Evolutionary conservation across 1,140 invertebrate species (phyloP).

Genomic region (Phocides pigmalion): DNA sequence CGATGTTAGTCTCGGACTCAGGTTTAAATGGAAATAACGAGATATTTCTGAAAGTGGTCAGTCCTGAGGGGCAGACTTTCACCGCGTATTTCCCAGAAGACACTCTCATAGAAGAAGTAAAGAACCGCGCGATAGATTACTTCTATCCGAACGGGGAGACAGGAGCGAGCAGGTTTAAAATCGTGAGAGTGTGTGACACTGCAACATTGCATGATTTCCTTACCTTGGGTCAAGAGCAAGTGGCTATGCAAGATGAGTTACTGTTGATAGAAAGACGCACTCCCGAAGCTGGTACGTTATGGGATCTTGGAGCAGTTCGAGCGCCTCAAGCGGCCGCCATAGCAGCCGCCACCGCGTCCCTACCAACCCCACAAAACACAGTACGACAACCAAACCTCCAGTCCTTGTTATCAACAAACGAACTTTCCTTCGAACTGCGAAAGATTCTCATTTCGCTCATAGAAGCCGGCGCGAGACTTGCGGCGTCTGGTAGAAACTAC

Average conservation of each 20-base stretch:
- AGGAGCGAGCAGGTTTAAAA: constrained; percentile 60
- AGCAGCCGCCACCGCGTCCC: constrained; percentile 66
- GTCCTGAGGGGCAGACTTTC: constrained; percentile 66
- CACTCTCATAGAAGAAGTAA: constrained; percentile 68
- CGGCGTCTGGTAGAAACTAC: constrained; percentile 67
- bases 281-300: constrained; percentile 66
- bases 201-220: constrained; percentile 67
- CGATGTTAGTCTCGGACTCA: constrained; percentile 65
- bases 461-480: constrained; percentile 69
- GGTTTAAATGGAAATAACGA: constrained; percentile 47
- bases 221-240: constrained; percentile 62
- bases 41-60: constrained; percentile 64
- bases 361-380: constrained; percentile 53
- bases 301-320: constrained; percentile 68
- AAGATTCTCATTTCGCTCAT: constrained; percentile 75
- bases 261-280: constrained; percentile 62
- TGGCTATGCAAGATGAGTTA: constrained; percentile 65
- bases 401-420: constrained; percentile 68
- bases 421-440: constrained; percentile 66
- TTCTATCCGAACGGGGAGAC: constrained; percentile 70
- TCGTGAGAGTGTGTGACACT: constrained; percentile 66
- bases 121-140: constrained; percentile 65
- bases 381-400: constrained; percentile 68
- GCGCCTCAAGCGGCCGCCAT: constrained; percentile 63
- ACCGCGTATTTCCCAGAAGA: constrained; percentile 63